A percentile compares a stretch with the other conserved stretches of the same genome.
These are phyloP conservation scores for Argyra leucocephala DNA, from an alignment of 2,888 invertebrate genomes.

Conservation along the genomic window DNA sequence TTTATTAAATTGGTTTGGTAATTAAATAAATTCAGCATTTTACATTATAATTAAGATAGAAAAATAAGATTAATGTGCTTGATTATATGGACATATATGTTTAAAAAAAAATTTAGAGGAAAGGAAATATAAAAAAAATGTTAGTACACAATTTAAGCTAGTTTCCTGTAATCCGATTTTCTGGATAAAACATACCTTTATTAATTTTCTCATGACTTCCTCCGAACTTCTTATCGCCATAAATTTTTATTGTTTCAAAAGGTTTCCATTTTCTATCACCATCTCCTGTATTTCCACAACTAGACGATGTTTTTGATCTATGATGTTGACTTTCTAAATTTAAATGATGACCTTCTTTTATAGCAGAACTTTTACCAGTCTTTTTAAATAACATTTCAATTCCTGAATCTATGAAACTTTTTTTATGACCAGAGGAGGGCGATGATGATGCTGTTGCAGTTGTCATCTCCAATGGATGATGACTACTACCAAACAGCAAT, in stretches of 20 bases:
- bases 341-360: slow-evolving; percentile 21
- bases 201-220: not conserved
- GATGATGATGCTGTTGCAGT: not conserved
- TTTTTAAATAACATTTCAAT: slow-evolving; percentile 27
- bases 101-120: too few species aligned
- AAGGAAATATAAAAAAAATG: too few species aligned
- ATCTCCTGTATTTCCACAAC: slow-evolving; percentile 10
- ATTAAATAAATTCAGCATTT: too few species aligned
- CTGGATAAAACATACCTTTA: not conserved
- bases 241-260: slow-evolving; percentile 27
- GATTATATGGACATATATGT: too few species aligned
- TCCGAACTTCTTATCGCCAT: slow-evolving; percentile 22
- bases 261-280: slow-evolving; percentile 25
- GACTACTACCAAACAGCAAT: slow-evolving; percentile 56
- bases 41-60: too few species aligned
- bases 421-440: slow-evolving; percentile 20
- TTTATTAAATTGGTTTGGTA: too few species aligned
- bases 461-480: slow-evolving; percentile 3
- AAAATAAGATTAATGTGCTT: too few species aligned
- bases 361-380: slow-evolving; percentile 20
- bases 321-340: slow-evolving; percentile 8
- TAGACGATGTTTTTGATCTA: not conserved
- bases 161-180: too few species aligned
- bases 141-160: too few species aligned
- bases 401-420: slow-evolving; percentile 26